These are phyloP conservation scores for Rhodeus uyekii DNA, from an alignment of 2,797 vertebrate genomes.

Conservation along the genomic window DNA sequence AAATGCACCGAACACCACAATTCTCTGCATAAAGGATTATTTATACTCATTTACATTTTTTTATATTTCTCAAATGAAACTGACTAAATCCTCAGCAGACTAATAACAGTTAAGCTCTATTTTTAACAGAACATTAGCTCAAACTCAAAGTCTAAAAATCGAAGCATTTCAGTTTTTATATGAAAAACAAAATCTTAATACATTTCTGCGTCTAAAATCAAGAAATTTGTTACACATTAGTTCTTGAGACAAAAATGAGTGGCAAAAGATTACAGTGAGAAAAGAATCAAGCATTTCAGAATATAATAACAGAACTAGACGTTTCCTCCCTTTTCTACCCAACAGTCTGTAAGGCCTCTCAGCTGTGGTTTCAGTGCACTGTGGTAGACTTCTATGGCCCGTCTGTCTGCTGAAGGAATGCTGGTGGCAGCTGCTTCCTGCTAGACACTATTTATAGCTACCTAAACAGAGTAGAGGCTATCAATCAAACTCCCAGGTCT, in stretches of 20 bases:
- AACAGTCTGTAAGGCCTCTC: conserved; percentile 23
- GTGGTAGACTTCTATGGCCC: conserved; percentile 40
- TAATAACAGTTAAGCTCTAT: background rate
- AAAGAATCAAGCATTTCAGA: background rate
- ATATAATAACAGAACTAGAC: conserved; percentile 38
- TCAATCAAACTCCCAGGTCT: conserved; percentile 61
- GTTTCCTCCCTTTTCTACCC: conserved; percentile 27
- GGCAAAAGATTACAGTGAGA: background rate
- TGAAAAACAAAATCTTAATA: background rate
- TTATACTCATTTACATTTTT: background rate
- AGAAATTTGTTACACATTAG: background rate
- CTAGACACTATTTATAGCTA: conserved; percentile 71
- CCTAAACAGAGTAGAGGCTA: conserved; percentile 60
- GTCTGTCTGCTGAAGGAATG: conserved; percentile 60
- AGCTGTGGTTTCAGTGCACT: conserved; percentile 43
- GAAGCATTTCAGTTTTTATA: background rate
- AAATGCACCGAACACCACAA: background rate
- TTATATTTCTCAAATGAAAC: conserved; percentile 6
- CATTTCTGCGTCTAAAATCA: background rate
- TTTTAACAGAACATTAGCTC: background rate
- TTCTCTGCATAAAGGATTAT: background rate
- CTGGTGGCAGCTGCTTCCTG: conserved; percentile 70
- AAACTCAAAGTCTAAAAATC: background rate
- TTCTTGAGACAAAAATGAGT: background rate
- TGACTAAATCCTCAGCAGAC: background rate